phyloP scores from a whole-genome alignment of 2,797 vertebrate genomes.

The Ptychadena robeensis region DNA sequence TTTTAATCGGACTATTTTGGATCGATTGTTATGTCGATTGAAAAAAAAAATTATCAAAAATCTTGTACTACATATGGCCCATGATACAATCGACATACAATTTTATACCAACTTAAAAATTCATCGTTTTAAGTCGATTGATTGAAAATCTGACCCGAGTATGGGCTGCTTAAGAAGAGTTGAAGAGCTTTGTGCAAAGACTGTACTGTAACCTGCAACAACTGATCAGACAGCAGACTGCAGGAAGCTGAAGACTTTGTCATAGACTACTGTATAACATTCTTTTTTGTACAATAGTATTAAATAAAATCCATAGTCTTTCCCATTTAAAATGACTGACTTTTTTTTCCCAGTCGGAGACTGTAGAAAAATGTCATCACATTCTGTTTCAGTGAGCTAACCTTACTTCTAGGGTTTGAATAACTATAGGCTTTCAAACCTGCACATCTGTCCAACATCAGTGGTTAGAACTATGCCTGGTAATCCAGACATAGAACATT shows the following conservation, averaged over 20 bases:
- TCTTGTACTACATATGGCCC: no score
- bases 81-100: no score
- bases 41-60: no score
- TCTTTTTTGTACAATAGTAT: not conserved
- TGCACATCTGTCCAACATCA: constrained; percentile 45
- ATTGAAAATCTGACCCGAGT: no score
- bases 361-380: constrained; percentile 15
- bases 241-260: not conserved
- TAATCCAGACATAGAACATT: constrained; percentile 28
- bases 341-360: constrained; percentile 6
- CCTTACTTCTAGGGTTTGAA: constrained; percentile 23
- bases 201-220: no score
- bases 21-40: no score
- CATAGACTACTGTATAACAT: not conserved
- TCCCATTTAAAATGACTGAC: constrained; percentile 1
- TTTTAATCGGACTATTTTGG: no score
- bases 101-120: no score
- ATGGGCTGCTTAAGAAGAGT: no score
- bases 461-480: constrained; percentile 10
- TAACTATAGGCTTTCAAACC: constrained; percentile 11
- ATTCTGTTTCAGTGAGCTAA: constrained; percentile 38
- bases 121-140: no score
- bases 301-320: constrained; percentile 12
- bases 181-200: no score
- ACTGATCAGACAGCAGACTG: no score